Evolutionary conservation across 1,140 invertebrate genomes (phyloP).

Genomic region (Mamestra configurata): DNA sequence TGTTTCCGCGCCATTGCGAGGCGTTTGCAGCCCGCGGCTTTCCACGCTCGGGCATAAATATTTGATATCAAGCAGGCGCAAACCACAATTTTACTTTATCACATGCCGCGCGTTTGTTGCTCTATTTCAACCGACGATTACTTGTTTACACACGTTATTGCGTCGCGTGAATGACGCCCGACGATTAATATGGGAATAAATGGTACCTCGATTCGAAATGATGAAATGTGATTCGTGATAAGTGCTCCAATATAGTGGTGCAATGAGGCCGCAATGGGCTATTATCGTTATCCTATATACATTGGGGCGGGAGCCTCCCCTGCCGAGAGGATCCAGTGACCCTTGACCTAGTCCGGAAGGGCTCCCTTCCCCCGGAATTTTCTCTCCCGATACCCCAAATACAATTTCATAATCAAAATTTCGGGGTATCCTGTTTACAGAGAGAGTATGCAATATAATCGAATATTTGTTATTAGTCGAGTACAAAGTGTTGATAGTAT

Average conservation of each 20-base stretch:
- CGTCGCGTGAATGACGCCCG: background rate
- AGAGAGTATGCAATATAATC: constrained; percentile 4
- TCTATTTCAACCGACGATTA: constrained; percentile 55
- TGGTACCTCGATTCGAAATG: constrained; percentile 49
- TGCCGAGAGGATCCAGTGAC: constrained; percentile 61
- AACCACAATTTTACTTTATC: constrained; percentile 72
- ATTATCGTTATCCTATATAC: constrained; percentile 69
- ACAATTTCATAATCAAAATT: constrained; percentile 55
- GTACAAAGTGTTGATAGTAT: background rate
- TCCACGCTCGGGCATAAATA: constrained; percentile 68
- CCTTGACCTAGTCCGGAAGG: constrained; percentile 65
- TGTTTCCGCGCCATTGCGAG: constrained; percentile 60
- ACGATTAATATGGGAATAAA: constrained; percentile 36
- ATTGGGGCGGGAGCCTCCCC: constrained; percentile 50
- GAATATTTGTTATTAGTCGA: constrained; percentile 1
- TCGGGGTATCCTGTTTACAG: background rate
- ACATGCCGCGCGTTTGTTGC: constrained; percentile 55
- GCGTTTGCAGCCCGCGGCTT: constrained; percentile 54
- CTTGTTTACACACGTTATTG: constrained; percentile 47
- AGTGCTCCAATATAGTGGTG: constrained; percentile 60
- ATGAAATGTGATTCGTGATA: constrained; percentile 53
- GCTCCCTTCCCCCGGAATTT: constrained; percentile 51
- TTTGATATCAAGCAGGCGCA: constrained; percentile 70
- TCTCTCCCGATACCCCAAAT: constrained; percentile 54
- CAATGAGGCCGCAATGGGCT: constrained; percentile 64